Base-by-base conservation (phyloP, 2,797 vertebrate species). In the Phataginus tricuspis region DNA sequence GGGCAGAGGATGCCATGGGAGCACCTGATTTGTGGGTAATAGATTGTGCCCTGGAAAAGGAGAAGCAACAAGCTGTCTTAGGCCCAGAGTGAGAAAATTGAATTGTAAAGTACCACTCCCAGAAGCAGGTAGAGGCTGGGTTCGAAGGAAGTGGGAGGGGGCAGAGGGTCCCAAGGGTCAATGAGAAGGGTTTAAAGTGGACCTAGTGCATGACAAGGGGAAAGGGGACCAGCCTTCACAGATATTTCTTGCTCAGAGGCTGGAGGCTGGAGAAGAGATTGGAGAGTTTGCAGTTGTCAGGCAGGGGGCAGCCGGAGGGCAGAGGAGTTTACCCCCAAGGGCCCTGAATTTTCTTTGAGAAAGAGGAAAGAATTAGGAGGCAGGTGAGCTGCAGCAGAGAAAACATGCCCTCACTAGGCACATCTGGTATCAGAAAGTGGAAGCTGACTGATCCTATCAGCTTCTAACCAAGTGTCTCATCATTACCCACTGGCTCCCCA, bases 381-480 rank as follows among this genome's bases (percentile, higher is more conserved):
- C 57, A 21, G 61, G 71, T n/a, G 69, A 93, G 29, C 71, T 2
- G 49, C 45, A 45, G 45, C 45, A 45, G 45, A 34, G 78, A 23
- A 39, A 68, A 2, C 11, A 16, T 5, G 63, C 75, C 42, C n/a
- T 23, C 0, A 1, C 27, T 0, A 4, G 7, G 11, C 27, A 16
- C 45, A 29, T 15, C 64, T 29, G 11, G 29, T 15, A 25, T 6
- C 16, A 63, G 61, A 31, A 66, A 19, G 55, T 14, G 12, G 34
- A 64, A 23, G 3, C 29, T 59, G 31, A 10, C 21, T 2, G 21
- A 4, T 0, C 45, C 45, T 12, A 3, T 6, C 8, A 23, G 21
- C 31, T 13, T n/a, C 66, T 49, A 2, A 51, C n/a, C 5, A 18
- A 27, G 34, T 18, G 34, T 29, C 74, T 49, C 2, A 14, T 25